Base-by-base conservation (phyloP, 2,888 invertebrate genomes). In the Lasioglossum morio region DNA sequence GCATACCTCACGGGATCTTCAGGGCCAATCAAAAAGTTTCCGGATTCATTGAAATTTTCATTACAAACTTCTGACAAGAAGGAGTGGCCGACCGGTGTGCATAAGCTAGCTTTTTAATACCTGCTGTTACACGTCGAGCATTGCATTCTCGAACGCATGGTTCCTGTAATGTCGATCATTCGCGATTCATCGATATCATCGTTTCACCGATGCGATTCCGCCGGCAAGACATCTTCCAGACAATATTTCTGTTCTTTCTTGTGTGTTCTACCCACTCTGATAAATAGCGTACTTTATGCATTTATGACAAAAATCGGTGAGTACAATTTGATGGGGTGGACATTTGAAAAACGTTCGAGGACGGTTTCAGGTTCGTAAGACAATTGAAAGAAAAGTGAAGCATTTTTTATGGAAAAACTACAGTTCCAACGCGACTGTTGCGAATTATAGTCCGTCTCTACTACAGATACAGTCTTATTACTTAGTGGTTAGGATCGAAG, bases 21-120 rank as follows among this genome's bases (percentile, higher is more conserved):
- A 10, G 27, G 73, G 63, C 69, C 84, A 84, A 84, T 84, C 76
- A 80, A 84, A 85, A 85, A 84, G 70, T 74, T 85, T 37, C 75
- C 19, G 46, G 66, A 79, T 84, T 77, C 85, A 34, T 72, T 77
- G 84, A 84, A 85, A 84, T 85, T 84, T 85, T 84, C 77, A 79
- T 84, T 63, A 74, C n/a, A 63, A 85, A 85, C 74, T 85, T 80
- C 48, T 40, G 43, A 53, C 70, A 80, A 82, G 82, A 80, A 48
- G 40, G 46, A 70, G 70, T 37, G 70, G 60, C 46, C 79, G 27
- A 43, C 43, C 69, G 53, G 43, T 34, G 48, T 77, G 63, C 66
- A 69, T 77, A 66, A 37, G 77, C 23, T 69, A 69, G 34, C 43
- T 77, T 72, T 69, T 77, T 77, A 66, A 77, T 77, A 69, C 66